Base-by-base conservation (phyloP, 2,888 invertebrate genomes). In the Arge pagana region DNA sequence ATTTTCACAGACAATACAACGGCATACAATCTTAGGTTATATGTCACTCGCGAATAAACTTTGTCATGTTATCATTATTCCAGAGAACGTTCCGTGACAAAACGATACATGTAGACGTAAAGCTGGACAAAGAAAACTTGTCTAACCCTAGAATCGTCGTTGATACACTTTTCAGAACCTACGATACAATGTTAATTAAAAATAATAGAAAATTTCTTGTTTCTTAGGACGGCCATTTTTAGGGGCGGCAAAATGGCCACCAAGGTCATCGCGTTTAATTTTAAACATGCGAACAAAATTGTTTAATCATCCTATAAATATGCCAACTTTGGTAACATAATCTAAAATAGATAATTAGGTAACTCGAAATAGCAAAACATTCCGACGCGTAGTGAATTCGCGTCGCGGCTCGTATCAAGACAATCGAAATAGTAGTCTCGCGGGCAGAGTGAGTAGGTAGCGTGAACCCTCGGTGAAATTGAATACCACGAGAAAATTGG, bases 201-300 rank as follows among this genome's bases (percentile, higher is more conserved):
- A 52, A 67, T 63, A 64, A 62, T 61, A 64, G 52, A 61, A 62
- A 61, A 64, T 63, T 60, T 58, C 61, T 64, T 62, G 59, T 61
- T 62, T 63, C 59, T 61, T 62, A 61, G 60, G 63, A 65, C 64
- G 68, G 66, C 67, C 67, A 67, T 57, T 65, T 66, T 68, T 55
- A 60, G 61, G 57, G 59, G 59, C 60, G 61, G 59, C 59, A 65
- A 65, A 60, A 64, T 63, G 66, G 62, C 62, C 55, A 65, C 57
- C 62, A 54, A 56, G 54, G 66, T 56, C 62, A 56, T 52, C 36
- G 54, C 49, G 51, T 52, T 48, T 48, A 36, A 51, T 51, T 51
- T 51, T 33, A 43, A 51, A 51, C 36, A 26, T 33, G n/a, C 5
- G 15, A 8, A 7, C 28, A 3, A 10, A 26, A 26, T 23, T 15